phyloP scores from a whole-genome alignment of 2,888 invertebrate genomes.

The Trissolcus brochymenae region DNA sequence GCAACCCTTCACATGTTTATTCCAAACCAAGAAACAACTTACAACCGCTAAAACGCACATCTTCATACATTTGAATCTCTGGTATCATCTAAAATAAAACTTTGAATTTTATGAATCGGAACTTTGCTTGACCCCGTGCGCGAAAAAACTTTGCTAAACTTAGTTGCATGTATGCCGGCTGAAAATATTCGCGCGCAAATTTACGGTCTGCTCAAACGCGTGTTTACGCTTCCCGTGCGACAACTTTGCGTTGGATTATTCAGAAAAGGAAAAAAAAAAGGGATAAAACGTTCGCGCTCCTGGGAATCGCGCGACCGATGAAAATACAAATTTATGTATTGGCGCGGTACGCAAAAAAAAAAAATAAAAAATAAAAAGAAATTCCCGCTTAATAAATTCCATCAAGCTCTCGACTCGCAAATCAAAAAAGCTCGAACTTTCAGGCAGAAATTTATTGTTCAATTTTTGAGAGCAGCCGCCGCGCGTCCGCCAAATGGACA shows the following conservation, averaged over 20 bases:
- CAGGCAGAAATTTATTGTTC: constrained; percentile 31
- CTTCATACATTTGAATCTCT: background rate
- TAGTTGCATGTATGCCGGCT: constrained; percentile 4
- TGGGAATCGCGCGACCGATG: background rate
- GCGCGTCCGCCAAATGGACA: constrained; percentile 42
- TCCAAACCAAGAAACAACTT: background rate
- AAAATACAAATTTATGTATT: constrained; percentile 15
- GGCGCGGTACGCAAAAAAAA: background rate
- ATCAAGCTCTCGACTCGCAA: constrained; percentile 38
- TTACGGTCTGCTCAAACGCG: constrained; percentile 20
- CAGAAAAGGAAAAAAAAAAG: constrained; percentile 8
- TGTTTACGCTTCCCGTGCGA: constrained; percentile 34
- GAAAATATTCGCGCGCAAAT: constrained; percentile 16
- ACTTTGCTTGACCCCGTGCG: too few relatives aligned
- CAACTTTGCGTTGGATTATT: constrained; percentile 40
- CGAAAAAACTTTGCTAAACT: constrained; percentile 19
- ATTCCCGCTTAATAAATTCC: constrained; percentile 34
- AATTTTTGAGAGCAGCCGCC: constrained; percentile 37
- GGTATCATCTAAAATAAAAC: too few relatives aligned
- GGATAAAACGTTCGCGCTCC: background rate
- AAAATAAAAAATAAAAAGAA: constrained; percentile 11
- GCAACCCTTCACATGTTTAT: background rate
- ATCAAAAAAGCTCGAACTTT: constrained; percentile 38
- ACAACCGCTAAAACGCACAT: background rate
- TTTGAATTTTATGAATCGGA: too few relatives aligned